Conservation (phyloP, 1,140 invertebrate genomes). For the Uloborus diversus region DNA sequence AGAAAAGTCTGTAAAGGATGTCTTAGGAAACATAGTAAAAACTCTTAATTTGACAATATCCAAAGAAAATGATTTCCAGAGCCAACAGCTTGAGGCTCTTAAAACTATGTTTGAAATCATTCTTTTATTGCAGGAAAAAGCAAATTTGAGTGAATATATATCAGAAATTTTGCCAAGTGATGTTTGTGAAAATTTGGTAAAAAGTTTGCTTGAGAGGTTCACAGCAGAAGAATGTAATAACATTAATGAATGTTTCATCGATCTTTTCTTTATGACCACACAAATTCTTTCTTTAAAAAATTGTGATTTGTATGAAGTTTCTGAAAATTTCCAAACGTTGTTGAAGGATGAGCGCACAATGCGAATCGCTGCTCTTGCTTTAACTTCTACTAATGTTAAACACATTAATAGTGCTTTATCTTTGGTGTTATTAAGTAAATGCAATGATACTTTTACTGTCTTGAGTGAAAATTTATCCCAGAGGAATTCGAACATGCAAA, state of each 20-base stretch:
- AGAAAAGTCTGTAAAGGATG: neutral
- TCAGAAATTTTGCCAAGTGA: neutral
- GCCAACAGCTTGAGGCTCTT: neutral
- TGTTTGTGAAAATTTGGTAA: conserved; percentile 8
- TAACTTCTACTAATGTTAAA: conserved; percentile 18
- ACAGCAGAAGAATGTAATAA: neutral
- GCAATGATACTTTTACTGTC: conserved; percentile 1
- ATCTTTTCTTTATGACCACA: conserved; percentile 24
- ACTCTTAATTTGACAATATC: neutral
- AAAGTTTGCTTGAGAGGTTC: neutral
- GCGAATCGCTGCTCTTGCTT: conserved; percentile 1
- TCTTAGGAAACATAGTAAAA: conserved; percentile 12
- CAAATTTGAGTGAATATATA: conserved; percentile 3
- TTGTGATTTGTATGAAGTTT: neutral
- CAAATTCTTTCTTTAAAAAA: conserved; percentile 1
- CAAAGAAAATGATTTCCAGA: neutral
- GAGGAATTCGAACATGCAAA: neutral
- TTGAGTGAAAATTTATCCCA: conserved; percentile 20
- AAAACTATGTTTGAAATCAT: conserved; percentile 18
- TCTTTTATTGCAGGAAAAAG: neutral
- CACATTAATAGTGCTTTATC: conserved; percentile 9
- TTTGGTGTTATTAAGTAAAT: neutral
- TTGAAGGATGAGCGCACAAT: neutral
- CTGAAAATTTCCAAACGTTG: neutral
- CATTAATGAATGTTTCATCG: neutral